These are phyloP conservation scores for Apodemus speciosus DNA, from an alignment of 2,113 vertebrate genomes.

Conservation along the genomic window DNA sequence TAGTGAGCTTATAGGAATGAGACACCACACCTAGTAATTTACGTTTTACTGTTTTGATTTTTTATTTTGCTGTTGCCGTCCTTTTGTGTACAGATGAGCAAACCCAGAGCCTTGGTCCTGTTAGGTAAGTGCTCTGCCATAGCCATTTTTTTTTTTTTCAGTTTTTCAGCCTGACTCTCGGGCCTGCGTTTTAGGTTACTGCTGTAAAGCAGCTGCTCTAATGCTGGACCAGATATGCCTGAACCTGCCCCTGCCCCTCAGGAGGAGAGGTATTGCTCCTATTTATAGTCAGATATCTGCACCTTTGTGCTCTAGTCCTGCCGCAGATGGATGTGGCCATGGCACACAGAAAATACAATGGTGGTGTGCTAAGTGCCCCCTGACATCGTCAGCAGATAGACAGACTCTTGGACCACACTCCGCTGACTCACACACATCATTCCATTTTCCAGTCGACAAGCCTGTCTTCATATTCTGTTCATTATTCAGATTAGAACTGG, in stretches of 20 bases:
- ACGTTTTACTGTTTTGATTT: background rate
- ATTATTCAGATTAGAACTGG: background rate
- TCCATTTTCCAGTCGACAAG: background rate
- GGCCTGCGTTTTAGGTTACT: background rate
- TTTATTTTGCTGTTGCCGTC: background rate
- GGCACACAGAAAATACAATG: accelerated
- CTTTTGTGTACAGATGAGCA: background rate
- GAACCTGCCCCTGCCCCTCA: constrained; percentile 52
- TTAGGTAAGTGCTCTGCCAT: background rate
- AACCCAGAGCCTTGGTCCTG: background rate
- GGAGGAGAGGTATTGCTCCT: constrained; percentile 43
- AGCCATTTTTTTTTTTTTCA: background rate
- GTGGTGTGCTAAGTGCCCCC: accelerated
- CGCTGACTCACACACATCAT: background rate
- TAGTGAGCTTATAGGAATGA: background rate
- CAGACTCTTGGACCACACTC: background rate
- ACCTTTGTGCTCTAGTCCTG: background rate
- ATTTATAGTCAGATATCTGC: background rate
- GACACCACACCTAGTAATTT: too few species aligned
- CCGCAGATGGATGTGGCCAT: background rate
- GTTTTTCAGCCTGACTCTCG: background rate
- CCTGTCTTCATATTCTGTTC: constrained; percentile 24
- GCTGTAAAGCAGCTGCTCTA: constrained; percentile 56
- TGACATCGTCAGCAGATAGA: background rate
- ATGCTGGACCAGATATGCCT: constrained; percentile 45